phyloP scores from a whole-genome alignment of 2,888 invertebrate species.

The Masnerella sp. region DNA sequence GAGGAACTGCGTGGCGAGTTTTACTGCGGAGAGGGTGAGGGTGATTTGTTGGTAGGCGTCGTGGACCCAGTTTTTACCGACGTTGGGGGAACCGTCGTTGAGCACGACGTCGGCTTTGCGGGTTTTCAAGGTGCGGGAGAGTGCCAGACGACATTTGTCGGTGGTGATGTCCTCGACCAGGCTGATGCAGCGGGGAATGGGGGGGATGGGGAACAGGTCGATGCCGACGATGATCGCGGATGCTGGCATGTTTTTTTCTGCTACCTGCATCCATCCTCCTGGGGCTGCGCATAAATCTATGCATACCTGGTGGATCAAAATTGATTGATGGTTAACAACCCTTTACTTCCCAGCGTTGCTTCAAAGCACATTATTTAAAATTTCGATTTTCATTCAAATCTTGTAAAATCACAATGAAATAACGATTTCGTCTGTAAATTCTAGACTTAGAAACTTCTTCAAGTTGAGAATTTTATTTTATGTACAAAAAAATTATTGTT shows the following conservation, averaged over 20 bases:
- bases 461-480: no score
- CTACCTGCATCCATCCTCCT: slow-evolving; percentile 99
- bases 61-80: slow-evolving; percentile 96
- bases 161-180: slow-evolving; percentile 97
- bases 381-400: no score
- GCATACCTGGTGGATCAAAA: slow-evolving; percentile 95
- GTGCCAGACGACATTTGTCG: slow-evolving; percentile 90
- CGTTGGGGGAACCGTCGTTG: slow-evolving; percentile 99
- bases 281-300: slow-evolving; percentile 99
- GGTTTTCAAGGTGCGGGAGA: slow-evolving; percentile 92
- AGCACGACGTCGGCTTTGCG: slow-evolving; percentile 98
- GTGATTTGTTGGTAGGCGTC: slow-evolving; percentile 97
- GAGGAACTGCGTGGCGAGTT: slow-evolving; percentile 93
- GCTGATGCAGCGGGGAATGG: slow-evolving; percentile 93
- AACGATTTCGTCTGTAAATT: no score
- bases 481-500: no score
- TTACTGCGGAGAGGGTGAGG: slow-evolving; percentile 94
- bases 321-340: no score
- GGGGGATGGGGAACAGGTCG: slow-evolving; percentile 95
- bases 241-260: slow-evolving; percentile 97
- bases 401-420: no score
- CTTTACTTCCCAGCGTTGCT: no score
- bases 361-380: no score
- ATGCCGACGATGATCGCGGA: slow-evolving; percentile 97
- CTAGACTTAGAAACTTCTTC: no score